Conservation (phyloP, 2,113 vertebrate genomes). For the Phaetusa simplex region DNA sequence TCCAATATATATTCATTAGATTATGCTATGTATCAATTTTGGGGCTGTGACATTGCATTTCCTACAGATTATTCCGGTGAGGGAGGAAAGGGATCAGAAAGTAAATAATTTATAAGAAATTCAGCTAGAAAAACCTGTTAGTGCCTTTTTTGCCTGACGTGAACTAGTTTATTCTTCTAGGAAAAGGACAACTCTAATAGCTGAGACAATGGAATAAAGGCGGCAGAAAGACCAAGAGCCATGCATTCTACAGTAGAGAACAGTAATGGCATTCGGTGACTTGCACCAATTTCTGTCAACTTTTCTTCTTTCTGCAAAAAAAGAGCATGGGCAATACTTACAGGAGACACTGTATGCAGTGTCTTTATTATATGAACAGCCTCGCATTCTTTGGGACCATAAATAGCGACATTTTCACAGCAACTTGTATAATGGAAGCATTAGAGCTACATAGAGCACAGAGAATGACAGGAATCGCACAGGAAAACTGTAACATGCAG, state of each 20-base stretch:
- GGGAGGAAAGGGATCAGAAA: neutral
- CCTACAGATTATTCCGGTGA: neutral
- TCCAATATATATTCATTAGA: neutral
- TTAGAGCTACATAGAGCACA: neutral
- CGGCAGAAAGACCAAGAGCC: neutral
- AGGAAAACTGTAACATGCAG: neutral
- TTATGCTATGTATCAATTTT: neutral
- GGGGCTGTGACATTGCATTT: neutral
- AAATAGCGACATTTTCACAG: neutral
- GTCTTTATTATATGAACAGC: neutral
- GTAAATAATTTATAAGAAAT: neutral
- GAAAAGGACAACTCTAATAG: neutral
- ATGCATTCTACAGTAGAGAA: neutral
- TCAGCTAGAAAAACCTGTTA: neutral
- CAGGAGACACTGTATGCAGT: neutral
- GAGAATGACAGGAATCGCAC: neutral
- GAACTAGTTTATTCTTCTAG: neutral
- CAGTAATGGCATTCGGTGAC: neutral
- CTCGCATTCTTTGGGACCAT: neutral
- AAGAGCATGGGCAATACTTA: neutral
- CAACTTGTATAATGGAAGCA: neutral
- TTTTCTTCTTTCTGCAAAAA: neutral
- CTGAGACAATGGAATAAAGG: neutral
- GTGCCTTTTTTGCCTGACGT: neutral
- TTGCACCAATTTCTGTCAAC: neutral